These are phyloP conservation scores for Neodiprion pinetum DNA, from an alignment of 1,140 invertebrate species.

Conservation along the genomic window DNA sequence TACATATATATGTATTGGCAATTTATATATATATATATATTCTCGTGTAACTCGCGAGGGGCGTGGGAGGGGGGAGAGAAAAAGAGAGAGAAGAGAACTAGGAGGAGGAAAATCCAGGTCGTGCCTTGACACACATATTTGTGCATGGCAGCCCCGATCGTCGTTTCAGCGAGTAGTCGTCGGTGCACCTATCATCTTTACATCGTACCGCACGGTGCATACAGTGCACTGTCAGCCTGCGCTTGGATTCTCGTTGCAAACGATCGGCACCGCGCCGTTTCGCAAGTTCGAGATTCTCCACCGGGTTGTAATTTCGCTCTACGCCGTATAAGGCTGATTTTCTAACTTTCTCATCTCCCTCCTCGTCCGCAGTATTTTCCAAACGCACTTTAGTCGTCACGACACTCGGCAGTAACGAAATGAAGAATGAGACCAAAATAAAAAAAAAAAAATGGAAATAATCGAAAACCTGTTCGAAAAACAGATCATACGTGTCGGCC, in stretches of 20 bases:
- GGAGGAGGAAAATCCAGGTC: slow-evolving; percentile 64
- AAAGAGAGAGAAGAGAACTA: slow-evolving; percentile 23
- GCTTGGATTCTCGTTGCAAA: too few species aligned
- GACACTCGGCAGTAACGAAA: too few species aligned
- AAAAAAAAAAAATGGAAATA: too few species aligned
- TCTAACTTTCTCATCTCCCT: not conserved
- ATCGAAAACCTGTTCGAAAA: too few species aligned
- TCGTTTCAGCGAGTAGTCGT: too few species aligned
- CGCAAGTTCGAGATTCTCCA: not conserved
- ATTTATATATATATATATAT: not conserved
- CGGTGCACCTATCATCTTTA: slow-evolving; percentile 49
- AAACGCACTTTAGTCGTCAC: too few species aligned
- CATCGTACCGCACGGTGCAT: slow-evolving; percentile 36
- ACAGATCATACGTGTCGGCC: too few species aligned
- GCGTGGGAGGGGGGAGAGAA: slow-evolving; percentile 29
- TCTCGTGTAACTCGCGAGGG: slow-evolving; percentile 3
- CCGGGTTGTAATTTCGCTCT: too few species aligned
- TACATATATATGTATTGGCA: not conserved
- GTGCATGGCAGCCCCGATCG: not conserved
- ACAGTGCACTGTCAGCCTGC: slow-evolving; percentile 21
- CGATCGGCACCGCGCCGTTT: not conserved
- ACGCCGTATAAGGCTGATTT: too few species aligned
- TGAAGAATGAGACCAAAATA: too few species aligned
- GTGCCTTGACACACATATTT: slow-evolving; percentile 61
- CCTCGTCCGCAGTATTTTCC: not conserved